These are phyloP conservation scores for Melanaphis sacchari DNA, from an alignment of 1,140 invertebrate genomes.

Conservation along the genomic window DNA sequence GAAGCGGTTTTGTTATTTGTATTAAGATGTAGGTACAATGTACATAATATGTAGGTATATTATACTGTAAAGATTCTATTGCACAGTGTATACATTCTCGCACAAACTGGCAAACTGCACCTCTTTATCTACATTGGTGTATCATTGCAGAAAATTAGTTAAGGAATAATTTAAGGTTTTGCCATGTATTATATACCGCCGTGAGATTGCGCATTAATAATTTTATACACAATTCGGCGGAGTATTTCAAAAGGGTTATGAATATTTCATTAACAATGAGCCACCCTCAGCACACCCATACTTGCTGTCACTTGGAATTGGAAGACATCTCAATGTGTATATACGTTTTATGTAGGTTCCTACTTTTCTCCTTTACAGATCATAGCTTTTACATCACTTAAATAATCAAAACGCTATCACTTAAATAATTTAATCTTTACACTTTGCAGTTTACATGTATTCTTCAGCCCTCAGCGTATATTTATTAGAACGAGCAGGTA, in stretches of 20 bases:
- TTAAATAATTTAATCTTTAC: background rate
- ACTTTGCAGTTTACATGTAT: background rate
- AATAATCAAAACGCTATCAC: slow-evolving; percentile 3
- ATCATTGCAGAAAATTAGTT: background rate
- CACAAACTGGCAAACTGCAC: background rate
- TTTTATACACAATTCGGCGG: slow-evolving; percentile 2
- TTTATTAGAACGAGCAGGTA: no score
- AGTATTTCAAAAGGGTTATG: slow-evolving; percentile 23
- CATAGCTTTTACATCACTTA: background rate
- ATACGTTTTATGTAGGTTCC: background rate
- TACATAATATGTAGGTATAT: background rate
- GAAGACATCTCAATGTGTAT: background rate
- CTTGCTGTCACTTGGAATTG: background rate
- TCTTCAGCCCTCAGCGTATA: background rate
- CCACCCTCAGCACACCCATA: no score
- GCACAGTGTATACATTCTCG: no score
- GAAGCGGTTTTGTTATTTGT: background rate
- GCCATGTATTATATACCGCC: background rate
- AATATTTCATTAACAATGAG: background rate
- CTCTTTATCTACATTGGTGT: background rate
- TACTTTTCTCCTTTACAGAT: background rate
- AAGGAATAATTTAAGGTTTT: slow-evolving; percentile 6
- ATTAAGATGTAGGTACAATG: no score
- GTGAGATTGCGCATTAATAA: slow-evolving; percentile 32
- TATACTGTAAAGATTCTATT: background rate